phyloP scores from a whole-genome alignment of 1,140 invertebrate genomes.

The Magallana gigas region DNA sequence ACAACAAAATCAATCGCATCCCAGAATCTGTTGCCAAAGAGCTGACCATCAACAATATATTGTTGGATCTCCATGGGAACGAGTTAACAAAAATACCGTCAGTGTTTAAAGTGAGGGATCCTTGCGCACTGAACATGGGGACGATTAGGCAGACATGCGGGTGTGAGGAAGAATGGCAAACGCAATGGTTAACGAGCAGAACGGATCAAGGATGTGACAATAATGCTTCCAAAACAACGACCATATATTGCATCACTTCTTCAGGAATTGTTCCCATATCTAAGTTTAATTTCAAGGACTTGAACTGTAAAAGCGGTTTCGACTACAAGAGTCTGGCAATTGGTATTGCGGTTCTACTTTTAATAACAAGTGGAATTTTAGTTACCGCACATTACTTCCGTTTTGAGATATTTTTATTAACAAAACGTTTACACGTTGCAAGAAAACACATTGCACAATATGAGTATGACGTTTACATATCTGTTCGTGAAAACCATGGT shows the following conservation, averaged over 20 bases:
- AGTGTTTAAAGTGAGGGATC: constrained; percentile 42
- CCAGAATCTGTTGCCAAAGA: not conserved
- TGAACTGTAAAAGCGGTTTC: constrained; percentile 20
- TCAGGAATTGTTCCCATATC: not conserved
- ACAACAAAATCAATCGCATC: constrained; percentile 19
- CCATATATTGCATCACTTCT: not conserved
- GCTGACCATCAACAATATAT: not conserved
- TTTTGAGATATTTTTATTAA: constrained; percentile 44
- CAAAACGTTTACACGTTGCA: not conserved
- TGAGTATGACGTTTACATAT: constrained; percentile 54
- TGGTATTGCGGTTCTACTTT: not conserved
- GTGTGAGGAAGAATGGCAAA: constrained; percentile 42
- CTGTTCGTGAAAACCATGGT: constrained; percentile 47
- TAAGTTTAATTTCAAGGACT: not conserved
- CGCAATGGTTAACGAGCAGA: constrained; percentile 12
- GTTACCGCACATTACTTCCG: not conserved
- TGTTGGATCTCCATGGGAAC: not conserved
- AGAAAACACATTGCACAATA: not conserved
- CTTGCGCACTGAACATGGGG: constrained; percentile 31
- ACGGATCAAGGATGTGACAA: not conserved
- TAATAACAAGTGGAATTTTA: not conserved
- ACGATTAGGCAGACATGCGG: constrained; percentile 5
- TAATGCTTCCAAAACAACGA: not conserved
- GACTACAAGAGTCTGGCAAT: not conserved
- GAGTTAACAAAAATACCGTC: not conserved